These are phyloP conservation scores for Xenopus petersii DNA, from an alignment of 2,797 vertebrate species.

Conservation along the genomic window DNA sequence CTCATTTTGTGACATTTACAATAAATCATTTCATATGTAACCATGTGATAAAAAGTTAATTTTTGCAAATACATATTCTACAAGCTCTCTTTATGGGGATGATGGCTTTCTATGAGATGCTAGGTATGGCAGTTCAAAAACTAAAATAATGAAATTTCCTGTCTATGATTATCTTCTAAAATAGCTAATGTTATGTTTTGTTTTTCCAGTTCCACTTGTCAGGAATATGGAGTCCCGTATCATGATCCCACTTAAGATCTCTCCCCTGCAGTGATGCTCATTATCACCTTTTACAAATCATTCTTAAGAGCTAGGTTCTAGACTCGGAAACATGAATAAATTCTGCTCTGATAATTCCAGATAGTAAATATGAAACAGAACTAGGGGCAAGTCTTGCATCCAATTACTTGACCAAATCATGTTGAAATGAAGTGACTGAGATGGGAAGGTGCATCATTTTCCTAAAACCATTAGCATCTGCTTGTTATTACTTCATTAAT, in stretches of 20 bases:
- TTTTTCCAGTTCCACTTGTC: constrained; percentile 81
- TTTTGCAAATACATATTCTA: no score
- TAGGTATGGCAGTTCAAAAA: no score
- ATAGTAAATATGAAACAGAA: neutral
- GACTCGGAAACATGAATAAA: constrained; percentile 4
- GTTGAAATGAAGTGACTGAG: neutral
- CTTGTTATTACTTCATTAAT: no score
- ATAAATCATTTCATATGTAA: no score
- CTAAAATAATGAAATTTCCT: no score
- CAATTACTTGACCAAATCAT: neutral
- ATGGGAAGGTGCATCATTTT: neutral
- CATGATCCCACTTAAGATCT: constrained; percentile 89
- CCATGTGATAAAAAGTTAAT: no score
- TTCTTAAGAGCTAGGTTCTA: neutral
- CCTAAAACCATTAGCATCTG: no score
- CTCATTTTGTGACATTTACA: no score
- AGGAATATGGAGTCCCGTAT: constrained; percentile 91
- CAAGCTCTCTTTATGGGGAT: no score
- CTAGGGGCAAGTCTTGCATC: neutral
- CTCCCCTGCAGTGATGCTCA: constrained; percentile 78
- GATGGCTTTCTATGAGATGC: no score
- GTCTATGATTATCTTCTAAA: neutral
- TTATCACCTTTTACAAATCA: neutral
- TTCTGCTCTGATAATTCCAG: neutral
- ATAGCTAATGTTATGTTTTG: constrained; percentile 21